phyloP scores from a whole-genome alignment of 2,888 invertebrate species.

The Hetaerina titia region DNA sequence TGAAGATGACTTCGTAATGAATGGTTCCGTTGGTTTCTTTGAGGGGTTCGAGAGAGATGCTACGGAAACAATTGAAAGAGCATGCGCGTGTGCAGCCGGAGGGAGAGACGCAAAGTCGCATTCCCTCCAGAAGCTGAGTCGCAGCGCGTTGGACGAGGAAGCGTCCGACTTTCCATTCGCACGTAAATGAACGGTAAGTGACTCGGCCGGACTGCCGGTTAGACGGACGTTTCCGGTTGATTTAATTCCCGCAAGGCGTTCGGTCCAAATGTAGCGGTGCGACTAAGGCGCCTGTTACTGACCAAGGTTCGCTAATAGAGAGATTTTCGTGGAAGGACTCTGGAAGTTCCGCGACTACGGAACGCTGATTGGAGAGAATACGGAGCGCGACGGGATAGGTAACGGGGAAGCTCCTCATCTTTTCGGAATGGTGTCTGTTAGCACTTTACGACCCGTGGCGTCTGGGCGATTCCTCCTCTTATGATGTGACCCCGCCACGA shows the following conservation, averaged over 20 bases:
- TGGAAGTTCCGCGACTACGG: not conserved
- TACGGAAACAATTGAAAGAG: not conserved
- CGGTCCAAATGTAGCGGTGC: not conserved
- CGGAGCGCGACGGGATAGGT: not conserved
- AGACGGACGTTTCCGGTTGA: not conserved
- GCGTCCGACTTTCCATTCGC: not conserved
- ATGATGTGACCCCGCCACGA: not conserved
- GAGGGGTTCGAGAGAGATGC: too few species aligned
- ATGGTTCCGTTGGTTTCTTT: not conserved
- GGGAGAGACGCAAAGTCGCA: not conserved
- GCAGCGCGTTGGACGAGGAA: not conserved
- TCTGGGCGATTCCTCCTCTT: not conserved
- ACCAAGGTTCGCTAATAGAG: not conserved
- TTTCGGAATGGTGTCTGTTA: not conserved
- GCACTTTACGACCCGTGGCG: not conserved
- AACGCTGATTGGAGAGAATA: not conserved
- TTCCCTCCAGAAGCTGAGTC: not conserved
- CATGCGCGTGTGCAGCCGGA: not conserved
- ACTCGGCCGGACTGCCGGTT: not conserved
- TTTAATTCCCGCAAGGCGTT: not conserved
- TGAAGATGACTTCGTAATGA: not conserved
- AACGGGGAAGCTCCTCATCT: not conserved
- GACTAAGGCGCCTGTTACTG: not conserved
- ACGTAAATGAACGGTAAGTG: not conserved
- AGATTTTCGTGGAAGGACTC: not conserved